Base-by-base conservation (phyloP, 1,140 invertebrate genomes). In the Cataglyphis hispanica region DNA sequence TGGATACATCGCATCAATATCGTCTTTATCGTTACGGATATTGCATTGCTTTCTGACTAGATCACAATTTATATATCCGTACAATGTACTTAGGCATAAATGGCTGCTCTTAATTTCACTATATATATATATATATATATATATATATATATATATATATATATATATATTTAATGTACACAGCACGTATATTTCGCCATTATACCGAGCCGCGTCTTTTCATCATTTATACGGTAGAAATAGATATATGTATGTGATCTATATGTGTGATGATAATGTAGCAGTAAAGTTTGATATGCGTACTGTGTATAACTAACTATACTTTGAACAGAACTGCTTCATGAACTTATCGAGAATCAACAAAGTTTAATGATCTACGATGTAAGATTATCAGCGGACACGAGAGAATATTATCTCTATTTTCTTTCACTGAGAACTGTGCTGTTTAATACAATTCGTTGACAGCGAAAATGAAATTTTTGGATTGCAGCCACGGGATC, bases 201-300 rank as follows among this genome's bases (percentile, higher is more conserved):
- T 66, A 50, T 19, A 50, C 11, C 10, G 8, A 56, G 16, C 13
- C 43, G 19, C n/a, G 22, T 67, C 25, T 58, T 81, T 81, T 72
- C 34, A 25, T 1, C 34, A 37, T 27, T 2, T 56, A 34, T 11
- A 46, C 19, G 6, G 4, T 2, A 16, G 11, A 10, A 58, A 53
- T 69, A 56, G 16, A 81, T 19, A 11, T 22, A 13, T 10, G 22
- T n/a, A 25, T 7, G 13, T 34, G n/a, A 56, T 70, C 40, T 70
- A 40, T 81, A 56, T 5, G 27, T 25, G n/a, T 22, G 6, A 16
- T 25, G 16, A 8, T 64, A 67, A 53, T 13, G 34, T 53, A 69
- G 5, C n/a, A 8, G 19, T 25, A 6, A 40, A 69, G 34, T 80
- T 72, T 69, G 10, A 58, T 25, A 34, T 70, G 16, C 53, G 40